Percentiles rank a stretch among this genome's conserved stretches.
Conservation (phyloP, 2,797 vertebrate genomes). For the Fistularia tabacaria region DNA sequence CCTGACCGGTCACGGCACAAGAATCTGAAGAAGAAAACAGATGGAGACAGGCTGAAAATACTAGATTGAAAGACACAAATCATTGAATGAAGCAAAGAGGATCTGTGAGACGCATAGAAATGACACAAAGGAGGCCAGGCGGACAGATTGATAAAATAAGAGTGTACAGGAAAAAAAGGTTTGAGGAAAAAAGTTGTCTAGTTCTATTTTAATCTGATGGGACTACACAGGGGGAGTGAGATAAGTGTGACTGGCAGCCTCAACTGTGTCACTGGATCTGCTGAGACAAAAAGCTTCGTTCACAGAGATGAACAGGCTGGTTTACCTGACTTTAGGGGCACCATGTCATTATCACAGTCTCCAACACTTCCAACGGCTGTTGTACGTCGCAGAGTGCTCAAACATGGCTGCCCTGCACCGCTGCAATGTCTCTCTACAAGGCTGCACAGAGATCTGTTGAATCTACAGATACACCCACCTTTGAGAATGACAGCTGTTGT, state of each 20-base stretch:
- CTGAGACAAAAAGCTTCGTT: no score
- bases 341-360: constrained; percentile 75
- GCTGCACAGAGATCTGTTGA: constrained; percentile 71
- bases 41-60: background rate
- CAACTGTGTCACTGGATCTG: constrained; percentile 46
- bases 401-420: constrained; percentile 64
- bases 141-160: constrained; percentile 1
- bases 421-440: constrained; percentile 71
- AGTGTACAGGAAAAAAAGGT: background rate
- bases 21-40: constrained; percentile 47
- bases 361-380: constrained; percentile 60
- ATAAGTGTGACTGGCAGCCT: constrained; percentile 28
- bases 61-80: background rate
- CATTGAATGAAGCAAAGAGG: no score
- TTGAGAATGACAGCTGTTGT: background rate
- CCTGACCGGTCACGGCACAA: constrained; percentile 60
- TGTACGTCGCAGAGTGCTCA: constrained; percentile 64
- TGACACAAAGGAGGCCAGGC: background rate
- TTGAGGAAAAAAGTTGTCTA: constrained; percentile 14
- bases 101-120: no score
- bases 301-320: constrained; percentile 20
- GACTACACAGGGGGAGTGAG: constrained; percentile 25
- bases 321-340: constrained; percentile 76
- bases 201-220: constrained; percentile 41
- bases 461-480: constrained; percentile 55